A percentile compares a stretch with the other conserved stretches of the same genome.
Evolutionary conservation across 2,113 vertebrate genomes (phyloP).

Genomic region (Anoplopoma fimbria): DNA sequence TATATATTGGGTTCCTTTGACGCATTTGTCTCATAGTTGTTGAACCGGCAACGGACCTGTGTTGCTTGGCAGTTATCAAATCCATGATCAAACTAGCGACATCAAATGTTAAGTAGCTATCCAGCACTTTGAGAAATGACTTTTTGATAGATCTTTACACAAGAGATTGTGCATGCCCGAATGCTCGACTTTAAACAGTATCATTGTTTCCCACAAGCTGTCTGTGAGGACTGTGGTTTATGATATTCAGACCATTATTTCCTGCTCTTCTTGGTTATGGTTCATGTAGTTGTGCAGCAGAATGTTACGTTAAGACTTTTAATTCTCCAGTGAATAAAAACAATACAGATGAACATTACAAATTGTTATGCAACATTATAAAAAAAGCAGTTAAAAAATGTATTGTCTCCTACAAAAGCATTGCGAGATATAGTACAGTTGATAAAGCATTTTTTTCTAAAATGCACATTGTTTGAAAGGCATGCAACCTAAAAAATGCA

Average conservation of each 20-base stretch:
- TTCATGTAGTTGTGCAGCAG: not conserved
- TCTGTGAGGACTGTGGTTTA: not conserved
- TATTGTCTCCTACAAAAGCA: not conserved
- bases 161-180: not conserved
- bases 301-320: slow-evolving; percentile 22
- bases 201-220: not conserved
- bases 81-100: slow-evolving; percentile 28
- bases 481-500: not conserved
- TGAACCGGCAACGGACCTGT: not conserved
- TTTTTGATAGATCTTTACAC: slow-evolving; percentile 21
- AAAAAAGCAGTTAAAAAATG: slow-evolving; percentile 10
- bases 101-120: slow-evolving; percentile 16
- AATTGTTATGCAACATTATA: slow-evolving; percentile 23
- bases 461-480: not conserved
- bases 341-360: not conserved
- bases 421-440: not conserved
- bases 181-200: not conserved
- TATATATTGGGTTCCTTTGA: slow-evolving; percentile 15
- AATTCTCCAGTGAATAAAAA: slow-evolving; percentile 4
- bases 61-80: slow-evolving; percentile 64
- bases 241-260: not conserved
- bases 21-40: slow-evolving; percentile 6
- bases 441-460: not conserved
- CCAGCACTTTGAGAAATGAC: slow-evolving; percentile 36
- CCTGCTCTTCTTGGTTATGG: not conserved